A percentile compares a stretch with the other conserved stretches of the same genome.
These are phyloP conservation scores for Epizoanthus rinbou DNA, from an alignment of 92 coral and sea anemone species.

Conservation along the genomic window DNA sequence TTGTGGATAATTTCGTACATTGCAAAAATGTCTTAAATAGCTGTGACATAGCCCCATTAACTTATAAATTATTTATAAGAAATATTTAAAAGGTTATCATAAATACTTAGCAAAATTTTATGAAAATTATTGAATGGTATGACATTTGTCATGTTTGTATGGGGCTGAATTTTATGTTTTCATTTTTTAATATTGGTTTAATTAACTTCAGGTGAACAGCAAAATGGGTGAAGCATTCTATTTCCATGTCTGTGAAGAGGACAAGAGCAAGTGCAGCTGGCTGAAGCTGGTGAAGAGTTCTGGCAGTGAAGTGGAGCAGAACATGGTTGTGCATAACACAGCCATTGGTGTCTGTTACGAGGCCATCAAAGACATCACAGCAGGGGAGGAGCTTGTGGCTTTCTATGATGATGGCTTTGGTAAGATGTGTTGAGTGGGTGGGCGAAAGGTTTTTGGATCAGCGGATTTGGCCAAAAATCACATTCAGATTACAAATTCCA, in stretches of 20 bases:
- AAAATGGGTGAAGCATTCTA: conserved; percentile 33
- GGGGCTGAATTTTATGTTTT: no score
- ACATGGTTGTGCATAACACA: conserved; percentile 67
- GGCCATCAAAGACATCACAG: conserved; percentile 66
- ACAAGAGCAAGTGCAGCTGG: conserved; percentile 75
- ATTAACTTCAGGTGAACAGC: conserved; percentile 46
- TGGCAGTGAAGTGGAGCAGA: conserved; percentile 51
- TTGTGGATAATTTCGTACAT: no score
- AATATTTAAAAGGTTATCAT: no score
- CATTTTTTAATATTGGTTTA: background rate
- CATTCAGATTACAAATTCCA: no score
- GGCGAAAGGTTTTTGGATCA: no score
- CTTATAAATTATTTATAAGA: no score
- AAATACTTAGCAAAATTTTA: no score
- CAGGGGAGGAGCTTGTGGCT: conserved; percentile 74
- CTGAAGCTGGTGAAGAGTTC: conserved; percentile 71
- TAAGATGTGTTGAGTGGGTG: conserved; percentile 43
- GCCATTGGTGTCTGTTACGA: conserved; percentile 76
- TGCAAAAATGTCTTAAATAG: no score
- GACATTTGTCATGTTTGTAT: no score
- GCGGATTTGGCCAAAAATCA: no score
- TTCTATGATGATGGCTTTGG: conserved; percentile 70
- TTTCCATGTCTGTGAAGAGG: conserved; percentile 70
- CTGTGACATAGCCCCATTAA: no score
- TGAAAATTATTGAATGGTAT: no score